Evolutionary conservation across 2,888 invertebrate genomes (phyloP), one percentile per base, ranked within the genome.

Genomic region (Melolontha melolontha): DNA sequence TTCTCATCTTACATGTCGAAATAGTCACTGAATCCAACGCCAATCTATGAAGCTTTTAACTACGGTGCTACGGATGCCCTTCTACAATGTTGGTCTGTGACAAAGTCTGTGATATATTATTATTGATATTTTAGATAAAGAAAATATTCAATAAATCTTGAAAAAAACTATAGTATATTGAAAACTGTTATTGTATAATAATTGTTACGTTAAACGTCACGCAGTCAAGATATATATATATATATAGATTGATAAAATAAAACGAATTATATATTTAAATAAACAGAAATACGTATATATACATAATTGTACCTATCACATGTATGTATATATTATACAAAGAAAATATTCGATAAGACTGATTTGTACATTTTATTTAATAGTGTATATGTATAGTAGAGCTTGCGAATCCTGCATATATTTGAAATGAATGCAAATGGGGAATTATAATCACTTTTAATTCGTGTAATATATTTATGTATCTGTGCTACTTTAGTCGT

Each of bases 51-150:
- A 70, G 39, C 51, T 42, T 67, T 62, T 62, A 40, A 67, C 57
- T 64, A 39, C 49, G 71, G 67, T 70, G 72, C 67, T 63, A 71
- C 12, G n/a, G 14, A 51, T 14, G 71, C 68, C 68, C 64, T 68
- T 68, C 67, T 68, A 44, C 65, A 62, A 64, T 68, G 70, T 74
- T 75, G 76, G 75, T 75, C 75, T 75, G 74, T 77, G 76, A 78
- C 77, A 75, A 73, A 75, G 74, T 77, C 78, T 78, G 78, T 78
- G 78, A 78, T 78, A 78, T 70, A 65, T 54, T 42, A 42, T 44
- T 29, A 44, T 12, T 27, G 57, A 44, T 57, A 44, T 57, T 57
- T n/a, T 42, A 42, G 27, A 44, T 42, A 44, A 22, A 57, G 16
- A 11, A 44, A 57, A 55, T 11, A 41, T 55, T 16, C 49, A 16